Base-by-base conservation (phyloP, 2,888 invertebrate species). In the Emmelina monodactyla region DNA sequence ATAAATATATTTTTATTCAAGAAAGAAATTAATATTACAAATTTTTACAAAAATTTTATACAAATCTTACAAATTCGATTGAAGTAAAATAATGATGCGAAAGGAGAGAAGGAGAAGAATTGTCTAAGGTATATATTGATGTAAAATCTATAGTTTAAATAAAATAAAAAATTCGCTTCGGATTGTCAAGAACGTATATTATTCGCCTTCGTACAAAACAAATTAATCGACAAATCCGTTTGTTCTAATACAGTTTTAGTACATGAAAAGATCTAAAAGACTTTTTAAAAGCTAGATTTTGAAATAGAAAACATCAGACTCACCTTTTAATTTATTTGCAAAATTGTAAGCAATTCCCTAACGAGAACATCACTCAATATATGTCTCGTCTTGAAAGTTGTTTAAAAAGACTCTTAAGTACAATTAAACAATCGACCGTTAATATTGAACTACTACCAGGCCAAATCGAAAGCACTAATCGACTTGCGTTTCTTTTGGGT, bases 101-200 rank as follows among this genome's bases (percentile, higher is more conserved):
- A n/a, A n/a, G n/a, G n/a, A n/a, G n/a, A n/a, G n/a, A n/a, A n/a
- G n/a, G n/a, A n/a, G n/a, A n/a, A n/a, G n/a, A n/a, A n/a, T n/a
- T n/a, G n/a, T n/a, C n/a, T n/a, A n/a, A n/a, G n/a, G n/a, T n/a
- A n/a, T n/a, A n/a, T n/a, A n/a, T n/a, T n/a, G n/a, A n/a, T n/a
- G n/a, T n/a, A n/a, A n/a, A n/a, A n/a, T n/a, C n/a, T n/a, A n/a
- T n/a, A n/a, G n/a, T n/a, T n/a, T n/a, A n/a, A n/a, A n/a, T n/a
- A n/a, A n/a, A n/a, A n/a, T n/a, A n/a, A n/a, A n/a, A 31, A 37
- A n/a, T 19, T 37, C 10, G 37, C 37, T 1, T 15, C 34, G 1
- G 34, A 34, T 12, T 9, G 2, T 5, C 31, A 37, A 16, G 33
- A 16, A n/a, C 12, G 11, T 31, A 13, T 37, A 28, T 28, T 37